Conservation (phyloP, 2,888 invertebrate species). For the Acanthosepion pharaonis region DNA sequence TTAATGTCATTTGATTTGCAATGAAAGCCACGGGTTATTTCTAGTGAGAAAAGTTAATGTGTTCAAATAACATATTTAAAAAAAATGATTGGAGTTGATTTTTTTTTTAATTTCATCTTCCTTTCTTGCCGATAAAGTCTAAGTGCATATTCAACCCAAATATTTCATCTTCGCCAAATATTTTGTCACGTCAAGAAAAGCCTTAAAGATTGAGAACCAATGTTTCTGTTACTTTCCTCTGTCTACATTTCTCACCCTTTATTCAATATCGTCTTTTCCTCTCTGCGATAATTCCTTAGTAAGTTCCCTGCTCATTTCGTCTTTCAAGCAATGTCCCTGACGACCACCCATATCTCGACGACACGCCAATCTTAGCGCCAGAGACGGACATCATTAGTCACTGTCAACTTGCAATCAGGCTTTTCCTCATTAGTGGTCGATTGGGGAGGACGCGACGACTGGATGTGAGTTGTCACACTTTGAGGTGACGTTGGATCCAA, state of each 20-base stretch:
- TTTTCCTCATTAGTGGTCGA: background rate
- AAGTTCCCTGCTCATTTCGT: too few species aligned
- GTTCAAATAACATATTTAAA: too few species aligned
- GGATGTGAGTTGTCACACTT: background rate
- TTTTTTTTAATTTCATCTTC: too few species aligned
- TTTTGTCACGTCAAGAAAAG: slow-evolving; percentile 8
- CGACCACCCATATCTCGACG: background rate
- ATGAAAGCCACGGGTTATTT: too few species aligned
- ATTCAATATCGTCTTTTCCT: background rate
- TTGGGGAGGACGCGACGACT: background rate
- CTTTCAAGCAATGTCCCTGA: background rate
- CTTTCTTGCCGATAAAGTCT: background rate
- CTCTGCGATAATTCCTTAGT: background rate
- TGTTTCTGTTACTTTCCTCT: background rate
- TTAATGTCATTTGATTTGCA: too few species aligned
- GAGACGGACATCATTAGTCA: slow-evolving; percentile 22
- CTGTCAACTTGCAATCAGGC: background rate
- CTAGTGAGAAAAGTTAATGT: too few species aligned
- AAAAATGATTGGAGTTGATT: too few species aligned
- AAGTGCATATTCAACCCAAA: background rate
- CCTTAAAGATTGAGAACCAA: background rate
- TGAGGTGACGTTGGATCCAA: background rate
- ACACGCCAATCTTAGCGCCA: background rate
- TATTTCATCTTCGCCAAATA: background rate
- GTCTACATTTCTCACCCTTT: background rate